Conservation (phyloP, 2,113 vertebrate species). For the Falcunculus frontatus region DNA sequence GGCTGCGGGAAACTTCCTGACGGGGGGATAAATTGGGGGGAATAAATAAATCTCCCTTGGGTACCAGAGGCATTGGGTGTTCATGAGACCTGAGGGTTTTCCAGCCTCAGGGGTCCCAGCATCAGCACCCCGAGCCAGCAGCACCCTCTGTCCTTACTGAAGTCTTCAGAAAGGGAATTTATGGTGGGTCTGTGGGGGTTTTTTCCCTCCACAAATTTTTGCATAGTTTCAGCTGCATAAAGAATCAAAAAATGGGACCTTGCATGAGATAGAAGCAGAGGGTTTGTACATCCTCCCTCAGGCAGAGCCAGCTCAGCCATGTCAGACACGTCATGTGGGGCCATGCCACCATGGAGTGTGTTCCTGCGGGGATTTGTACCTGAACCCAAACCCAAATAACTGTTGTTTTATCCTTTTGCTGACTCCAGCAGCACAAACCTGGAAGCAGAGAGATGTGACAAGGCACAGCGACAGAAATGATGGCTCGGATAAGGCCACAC, state of each 20-base stretch:
- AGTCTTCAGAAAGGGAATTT: not conserved
- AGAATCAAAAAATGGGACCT: not conserved
- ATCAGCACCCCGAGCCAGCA: rapidly evolving
- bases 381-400: not conserved
- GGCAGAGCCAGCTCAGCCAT: not conserved
- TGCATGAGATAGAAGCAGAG: not conserved
- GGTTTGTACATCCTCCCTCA: not conserved
- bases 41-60: not conserved
- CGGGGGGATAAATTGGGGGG: not conserved
- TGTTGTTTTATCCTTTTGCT: not conserved
- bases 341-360: rapidly evolving
- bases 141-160: rapidly evolving
- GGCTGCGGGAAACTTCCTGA: not conserved
- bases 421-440: not conserved
- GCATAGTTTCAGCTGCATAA: not conserved
- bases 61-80: not conserved
- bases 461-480: not conserved
- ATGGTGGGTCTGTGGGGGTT: not conserved
- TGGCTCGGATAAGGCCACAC: not conserved
- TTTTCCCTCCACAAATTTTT: not conserved
- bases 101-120: not conserved
- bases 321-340: not conserved
- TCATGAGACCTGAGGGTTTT: not conserved
- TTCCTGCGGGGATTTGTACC: not conserved
- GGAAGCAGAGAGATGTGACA: not conserved